Percentiles rank a stretch among this genome's conserved stretches.
Conservation (phyloP, 2,888 invertebrate species). For the Calliphora vomitoria region DNA sequence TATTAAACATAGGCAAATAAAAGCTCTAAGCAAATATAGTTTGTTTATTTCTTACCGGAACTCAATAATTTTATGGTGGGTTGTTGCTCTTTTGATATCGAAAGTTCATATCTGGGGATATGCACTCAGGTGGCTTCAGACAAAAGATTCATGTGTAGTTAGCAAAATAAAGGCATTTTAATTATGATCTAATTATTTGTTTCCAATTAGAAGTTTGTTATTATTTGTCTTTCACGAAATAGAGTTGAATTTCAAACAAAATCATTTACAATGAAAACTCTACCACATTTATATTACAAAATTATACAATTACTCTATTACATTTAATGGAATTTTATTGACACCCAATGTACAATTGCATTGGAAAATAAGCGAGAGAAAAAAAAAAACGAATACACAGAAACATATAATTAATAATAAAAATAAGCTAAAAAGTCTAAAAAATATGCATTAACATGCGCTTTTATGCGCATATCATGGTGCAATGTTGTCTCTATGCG, state of each 20-base stretch:
- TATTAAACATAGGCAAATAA: too few relatives aligned
- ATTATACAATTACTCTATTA: conserved; percentile 34
- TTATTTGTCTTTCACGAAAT: too few relatives aligned
- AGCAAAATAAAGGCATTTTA: too few relatives aligned
- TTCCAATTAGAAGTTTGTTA: too few relatives aligned
- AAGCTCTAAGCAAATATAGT: too few relatives aligned
- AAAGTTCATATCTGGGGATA: too few relatives aligned
- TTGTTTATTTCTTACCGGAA: too few relatives aligned
- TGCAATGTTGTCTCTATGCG: conserved; percentile 67
- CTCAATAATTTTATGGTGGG: too few relatives aligned
- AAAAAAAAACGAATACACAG: conserved; percentile 48
- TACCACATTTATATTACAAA: conserved; percentile 4
- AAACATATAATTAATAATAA: conserved; percentile 82
- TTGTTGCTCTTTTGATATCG: too few relatives aligned
- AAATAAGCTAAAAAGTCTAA: conserved; percentile 83
- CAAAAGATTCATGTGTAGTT: too few relatives aligned
- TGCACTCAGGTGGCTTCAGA: too few relatives aligned
- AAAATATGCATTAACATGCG: conserved; percentile 72
- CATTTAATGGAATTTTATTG: conserved; percentile 25
- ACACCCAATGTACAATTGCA: conserved; percentile 29
- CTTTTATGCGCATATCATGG: conserved; percentile 70
- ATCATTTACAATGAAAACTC: background rate
- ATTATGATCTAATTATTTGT: too few relatives aligned
- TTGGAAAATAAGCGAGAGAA: conserved; percentile 25
- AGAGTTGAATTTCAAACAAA: background rate